Base-by-base conservation (phyloP, 1,140 invertebrate genomes). In the Adoxophyes honmai region DNA sequence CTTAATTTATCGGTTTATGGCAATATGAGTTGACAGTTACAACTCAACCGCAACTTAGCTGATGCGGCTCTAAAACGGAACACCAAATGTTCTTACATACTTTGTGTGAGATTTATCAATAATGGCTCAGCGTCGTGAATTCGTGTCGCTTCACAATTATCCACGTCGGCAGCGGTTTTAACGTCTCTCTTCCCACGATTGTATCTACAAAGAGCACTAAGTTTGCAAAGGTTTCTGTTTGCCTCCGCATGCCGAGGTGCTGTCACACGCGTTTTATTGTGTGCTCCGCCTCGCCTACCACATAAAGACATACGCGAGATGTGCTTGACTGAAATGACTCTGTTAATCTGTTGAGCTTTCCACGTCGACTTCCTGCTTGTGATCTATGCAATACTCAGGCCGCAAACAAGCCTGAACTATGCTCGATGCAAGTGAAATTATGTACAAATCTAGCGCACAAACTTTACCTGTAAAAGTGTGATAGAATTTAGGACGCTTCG, bases 111-210 rank as follows among this genome's bases (percentile, higher is more conserved):
- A 28, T 6, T 28, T 28, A 28, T 28, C 21, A 28, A 28, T 28
- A 28, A 28, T 2, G 21, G 21, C 6, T 6, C 66, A 74, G 75
- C 71, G 68, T 71, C 70, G 66, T 68, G 69, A 68, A 67, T 76
- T 78, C 75, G 72, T 67, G 73, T 74, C 64, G 69, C 76, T 65
- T 73, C 74, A 81, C 75, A 82, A 82, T 82, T 77, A 81, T 75
- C 2, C 21, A 28, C 21, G 21, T 28, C 21, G 21, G 66, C 69
- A 68, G 66, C 64, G 69, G 73, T 28, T 75, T 81, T 73, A 77
- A 80, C 68, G 68, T 76, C 61, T 78, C 66, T 70, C 69, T 82
- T 84, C 79, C 74, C 81, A 85, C 81, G 78, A 80, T 81, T 73
- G 70, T 81, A 81, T 80, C 77, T 67, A 70, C 60, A 66, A 65